Percentiles rank a stretch among this genome's conserved stretches.
Evolutionary conservation across 2,888 invertebrate genomes (phyloP).

Genomic region (Limnephilus rhombicus): DNA sequence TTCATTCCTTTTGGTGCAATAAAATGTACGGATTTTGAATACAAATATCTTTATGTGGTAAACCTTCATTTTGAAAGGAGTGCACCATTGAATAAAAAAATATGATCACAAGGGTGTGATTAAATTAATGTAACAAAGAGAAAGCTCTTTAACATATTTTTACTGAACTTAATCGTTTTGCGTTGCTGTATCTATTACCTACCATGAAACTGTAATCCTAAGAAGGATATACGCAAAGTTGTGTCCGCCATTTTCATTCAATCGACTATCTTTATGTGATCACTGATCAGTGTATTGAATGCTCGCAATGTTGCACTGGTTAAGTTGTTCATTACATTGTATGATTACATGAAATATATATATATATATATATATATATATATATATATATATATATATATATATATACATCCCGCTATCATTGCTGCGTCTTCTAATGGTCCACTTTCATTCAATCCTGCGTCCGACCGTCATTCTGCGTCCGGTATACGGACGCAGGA

Average conservation of each 20-base stretch:
- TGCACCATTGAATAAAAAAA: background rate
- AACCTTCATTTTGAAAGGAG: background rate
- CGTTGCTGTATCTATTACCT: background rate
- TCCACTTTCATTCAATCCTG: too few relatives aligned
- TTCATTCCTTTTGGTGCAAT: background rate
- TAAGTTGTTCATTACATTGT: background rate
- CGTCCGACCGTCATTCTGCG: too few relatives aligned
- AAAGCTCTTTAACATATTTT: background rate
- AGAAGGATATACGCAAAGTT: background rate
- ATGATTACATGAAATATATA: background rate
- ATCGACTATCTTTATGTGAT: background rate
- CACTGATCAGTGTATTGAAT: background rate
- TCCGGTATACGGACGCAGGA: too few relatives aligned
- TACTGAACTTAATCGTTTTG: background rate
- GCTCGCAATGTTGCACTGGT: background rate
- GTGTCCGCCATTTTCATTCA: background rate
- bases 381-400: too few relatives aligned
- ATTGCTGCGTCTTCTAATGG: too few relatives aligned
- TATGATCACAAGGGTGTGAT: background rate
- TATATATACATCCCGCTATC: too few relatives aligned
- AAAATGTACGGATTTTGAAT: background rate
- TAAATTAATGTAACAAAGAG: background rate
- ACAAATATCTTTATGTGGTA: background rate
- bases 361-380: too few relatives aligned
- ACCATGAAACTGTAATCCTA: background rate